Percentiles rank a stretch among this genome's conserved stretches.
Evolutionary conservation across 2,888 invertebrate genomes (phyloP).

Genomic region (Tachina fera): DNA sequence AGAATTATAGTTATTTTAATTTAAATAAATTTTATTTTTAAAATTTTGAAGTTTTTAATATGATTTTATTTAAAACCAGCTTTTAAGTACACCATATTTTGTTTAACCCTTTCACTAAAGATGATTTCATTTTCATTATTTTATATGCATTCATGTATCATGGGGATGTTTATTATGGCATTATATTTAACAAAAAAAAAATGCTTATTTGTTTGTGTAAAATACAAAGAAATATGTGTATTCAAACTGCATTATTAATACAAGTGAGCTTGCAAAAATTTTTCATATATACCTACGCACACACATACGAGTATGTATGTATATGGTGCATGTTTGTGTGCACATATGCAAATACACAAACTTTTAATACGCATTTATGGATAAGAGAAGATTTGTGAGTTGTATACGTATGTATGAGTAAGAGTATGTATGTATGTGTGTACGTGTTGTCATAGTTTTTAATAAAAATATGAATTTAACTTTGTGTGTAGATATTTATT

Average conservation of each 20-base stretch:
- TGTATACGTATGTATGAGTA: neutral
- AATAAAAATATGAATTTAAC: slow-evolving; percentile 43
- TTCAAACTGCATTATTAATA: slow-evolving; percentile 42
- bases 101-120: slow-evolving; percentile 6
- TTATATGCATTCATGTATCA: slow-evolving; percentile 12
- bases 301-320: neutral
- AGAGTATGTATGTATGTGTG: slow-evolving; percentile 1
- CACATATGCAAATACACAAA: neutral
- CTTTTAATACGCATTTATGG: slow-evolving; percentile 1
- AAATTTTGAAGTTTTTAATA: no score
- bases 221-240: slow-evolving; percentile 38
- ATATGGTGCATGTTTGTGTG: no score
- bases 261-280: slow-evolving; percentile 13
- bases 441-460: slow-evolving; percentile 36
- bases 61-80: neutral
- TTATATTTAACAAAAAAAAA: slow-evolving; percentile 14
- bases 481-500: slow-evolving; percentile 49
- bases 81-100: neutral
- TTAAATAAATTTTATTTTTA: no score
- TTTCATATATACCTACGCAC: neutral
- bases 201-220: slow-evolving; percentile 2
- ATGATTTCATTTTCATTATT: slow-evolving; percentile 24
- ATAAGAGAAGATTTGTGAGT: neutral
- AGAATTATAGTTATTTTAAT: no score
- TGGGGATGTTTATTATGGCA: slow-evolving; percentile 33